These are phyloP conservation scores for Selene dorsalis DNA, from an alignment of 2,797 vertebrate species.

Conservation along the genomic window DNA sequence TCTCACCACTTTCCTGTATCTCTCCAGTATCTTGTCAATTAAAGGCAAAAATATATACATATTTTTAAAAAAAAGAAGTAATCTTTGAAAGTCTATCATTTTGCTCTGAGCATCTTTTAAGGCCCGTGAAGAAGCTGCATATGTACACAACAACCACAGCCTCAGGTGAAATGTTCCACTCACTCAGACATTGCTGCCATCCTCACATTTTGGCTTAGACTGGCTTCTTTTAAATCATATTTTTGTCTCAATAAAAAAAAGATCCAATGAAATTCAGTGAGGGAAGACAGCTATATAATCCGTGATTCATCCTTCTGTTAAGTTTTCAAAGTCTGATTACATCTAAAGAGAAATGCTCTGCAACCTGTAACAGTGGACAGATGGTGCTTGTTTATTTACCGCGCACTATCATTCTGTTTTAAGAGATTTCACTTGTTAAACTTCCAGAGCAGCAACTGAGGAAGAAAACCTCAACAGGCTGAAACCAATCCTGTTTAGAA, in stretches of 20 bases:
- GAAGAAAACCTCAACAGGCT: neutral
- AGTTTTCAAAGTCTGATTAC: neutral
- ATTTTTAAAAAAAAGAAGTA: too few relatives aligned
- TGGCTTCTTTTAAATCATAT: neutral
- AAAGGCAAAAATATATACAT: too few relatives aligned
- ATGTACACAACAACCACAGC: neutral
- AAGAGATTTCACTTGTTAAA: slow-evolving; percentile 1
- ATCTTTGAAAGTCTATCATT: slow-evolving; percentile 13
- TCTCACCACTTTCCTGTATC: too few relatives aligned
- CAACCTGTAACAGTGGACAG: neutral
- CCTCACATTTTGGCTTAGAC: neutral
- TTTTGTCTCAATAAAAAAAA: neutral
- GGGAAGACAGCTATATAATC: too few relatives aligned
- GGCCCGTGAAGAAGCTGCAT: neutral
- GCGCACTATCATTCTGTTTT: neutral
- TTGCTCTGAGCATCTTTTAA: neutral
- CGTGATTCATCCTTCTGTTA: neutral
- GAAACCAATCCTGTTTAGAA: neutral
- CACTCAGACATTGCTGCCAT: neutral
- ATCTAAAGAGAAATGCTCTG: neutral
- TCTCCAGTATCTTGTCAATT: too few relatives aligned
- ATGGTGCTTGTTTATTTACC: slow-evolving; percentile 13
- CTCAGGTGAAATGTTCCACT: neutral
- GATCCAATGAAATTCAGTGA: neutral
- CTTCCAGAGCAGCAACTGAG: neutral